phyloP scores from a whole-genome alignment of 2,797 vertebrate species.

The Muscicapa comitata region DNA sequence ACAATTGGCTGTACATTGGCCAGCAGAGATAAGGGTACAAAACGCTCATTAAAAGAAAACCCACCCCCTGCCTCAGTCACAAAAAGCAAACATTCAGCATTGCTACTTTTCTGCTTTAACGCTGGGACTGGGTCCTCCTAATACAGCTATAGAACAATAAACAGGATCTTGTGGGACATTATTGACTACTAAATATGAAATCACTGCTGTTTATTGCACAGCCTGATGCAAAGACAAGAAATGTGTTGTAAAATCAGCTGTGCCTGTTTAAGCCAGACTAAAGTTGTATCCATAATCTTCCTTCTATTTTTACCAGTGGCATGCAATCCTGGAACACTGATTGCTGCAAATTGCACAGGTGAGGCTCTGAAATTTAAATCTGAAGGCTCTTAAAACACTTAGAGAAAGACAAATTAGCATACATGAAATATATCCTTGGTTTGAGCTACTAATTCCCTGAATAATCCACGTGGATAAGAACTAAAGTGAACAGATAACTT shows the following conservation, averaged over 20 bases:
- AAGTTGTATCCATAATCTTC: neutral
- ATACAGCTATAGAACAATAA: neutral
- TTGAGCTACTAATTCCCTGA: neutral
- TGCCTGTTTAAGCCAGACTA: neutral
- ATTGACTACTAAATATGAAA: neutral
- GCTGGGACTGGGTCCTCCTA: neutral
- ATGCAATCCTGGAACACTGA: neutral
- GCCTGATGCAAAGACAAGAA: neutral
- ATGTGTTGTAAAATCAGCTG: neutral
- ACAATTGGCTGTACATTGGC: neutral
- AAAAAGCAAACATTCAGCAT: neutral
- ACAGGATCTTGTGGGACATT: neutral
- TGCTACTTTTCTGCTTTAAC: neutral
- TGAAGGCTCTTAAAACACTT: neutral
- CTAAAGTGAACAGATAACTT: neutral
- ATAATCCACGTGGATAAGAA: neutral
- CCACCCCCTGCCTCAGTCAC: rapidly evolving
- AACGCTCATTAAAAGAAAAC: neutral
- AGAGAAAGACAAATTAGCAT: neutral
- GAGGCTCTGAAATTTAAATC: neutral
- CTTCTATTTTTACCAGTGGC: neutral
- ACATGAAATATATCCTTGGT: neutral
- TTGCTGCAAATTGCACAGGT: neutral
- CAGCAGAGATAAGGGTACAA: neutral
- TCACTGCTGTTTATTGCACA: neutral